Evolutionary conservation across 1,140 invertebrate genomes (phyloP).

Genomic region (Patella vulgata): DNA sequence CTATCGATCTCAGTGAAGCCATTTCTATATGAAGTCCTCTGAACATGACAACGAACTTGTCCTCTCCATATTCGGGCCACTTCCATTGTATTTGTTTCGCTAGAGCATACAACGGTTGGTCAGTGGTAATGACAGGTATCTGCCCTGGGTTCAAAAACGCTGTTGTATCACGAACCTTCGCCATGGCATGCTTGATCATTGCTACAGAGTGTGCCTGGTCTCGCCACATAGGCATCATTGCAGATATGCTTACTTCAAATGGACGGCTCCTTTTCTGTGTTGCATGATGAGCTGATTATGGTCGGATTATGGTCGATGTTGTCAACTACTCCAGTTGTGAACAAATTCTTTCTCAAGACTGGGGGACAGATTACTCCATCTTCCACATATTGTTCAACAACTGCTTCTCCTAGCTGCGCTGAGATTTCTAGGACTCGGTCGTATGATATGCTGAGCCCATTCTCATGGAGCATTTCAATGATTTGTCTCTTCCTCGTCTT

Average conservation of each 20-base stretch:
- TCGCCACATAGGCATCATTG: constrained; percentile 28
- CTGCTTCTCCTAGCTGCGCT: constrained; percentile 12
- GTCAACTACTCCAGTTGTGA: constrained; percentile 19
- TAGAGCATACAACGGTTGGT: no score
- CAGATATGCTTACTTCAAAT: constrained; percentile 14
- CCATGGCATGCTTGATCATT: constrained; percentile 37
- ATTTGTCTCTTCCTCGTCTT: constrained; percentile 34
- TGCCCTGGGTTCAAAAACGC: constrained; percentile 47
- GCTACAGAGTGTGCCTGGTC: constrained; percentile 33
- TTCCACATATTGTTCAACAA: constrained; percentile 7
- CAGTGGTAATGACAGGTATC: constrained; percentile 19
- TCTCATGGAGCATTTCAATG: constrained; percentile 25
- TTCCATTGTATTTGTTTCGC: constrained; percentile 47
- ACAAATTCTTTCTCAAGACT: constrained; percentile 6
- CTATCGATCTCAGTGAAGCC: constrained; percentile 31
- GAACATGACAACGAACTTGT: constrained; percentile 42
- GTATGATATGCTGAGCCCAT: constrained; percentile 35
- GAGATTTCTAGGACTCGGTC: constrained; percentile 26
- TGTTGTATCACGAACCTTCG: constrained; percentile 32
- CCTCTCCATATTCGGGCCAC: constrained; percentile 45
- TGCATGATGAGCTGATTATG: constrained; percentile 17
- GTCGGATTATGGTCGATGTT: constrained; percentile 29
- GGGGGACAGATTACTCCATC: constrained; percentile 16
- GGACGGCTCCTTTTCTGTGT: neutral
- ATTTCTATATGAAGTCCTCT: constrained; percentile 24